phyloP scores from a whole-genome alignment of 2,797 vertebrate species.

The Phataginus tetradactyla region DNA sequence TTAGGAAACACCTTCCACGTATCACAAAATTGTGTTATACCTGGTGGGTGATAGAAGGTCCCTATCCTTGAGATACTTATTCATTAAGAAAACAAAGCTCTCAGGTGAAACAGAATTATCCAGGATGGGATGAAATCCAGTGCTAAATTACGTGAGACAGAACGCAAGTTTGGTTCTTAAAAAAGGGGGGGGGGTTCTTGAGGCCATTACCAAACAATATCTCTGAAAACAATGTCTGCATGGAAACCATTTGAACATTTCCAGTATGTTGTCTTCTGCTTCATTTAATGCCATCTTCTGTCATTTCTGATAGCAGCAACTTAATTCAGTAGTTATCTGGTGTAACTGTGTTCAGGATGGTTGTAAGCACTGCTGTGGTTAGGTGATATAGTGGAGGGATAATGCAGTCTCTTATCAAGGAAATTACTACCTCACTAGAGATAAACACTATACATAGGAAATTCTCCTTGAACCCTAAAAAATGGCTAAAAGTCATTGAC shows the following conservation, averaged over 20 bases:
- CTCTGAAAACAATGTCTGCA: background rate
- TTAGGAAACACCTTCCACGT: background rate
- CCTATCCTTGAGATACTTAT: background rate
- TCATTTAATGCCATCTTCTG: background rate
- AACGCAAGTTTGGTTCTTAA: background rate
- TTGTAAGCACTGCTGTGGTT: too few species aligned
- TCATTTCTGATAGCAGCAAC: background rate
- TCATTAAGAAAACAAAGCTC: conserved; percentile 1
- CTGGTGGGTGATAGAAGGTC: background rate
- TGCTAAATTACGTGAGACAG: background rate
- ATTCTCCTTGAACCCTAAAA: background rate
- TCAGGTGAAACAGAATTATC: background rate
- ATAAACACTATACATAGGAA: background rate
- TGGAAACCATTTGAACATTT: background rate
- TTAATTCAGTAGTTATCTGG: background rate
- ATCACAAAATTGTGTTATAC: background rate
- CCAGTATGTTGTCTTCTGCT: background rate
- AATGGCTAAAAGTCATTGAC: background rate
- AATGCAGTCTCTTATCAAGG: background rate
- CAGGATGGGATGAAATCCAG: background rate
- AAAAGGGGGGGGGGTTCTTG: background rate
- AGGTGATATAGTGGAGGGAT: accelerated
- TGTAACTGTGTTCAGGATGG: background rate
- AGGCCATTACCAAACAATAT: background rate
- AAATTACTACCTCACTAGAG: background rate